Base-by-base conservation (phyloP, 2,797 vertebrate genomes). In the Mormyrus hasselquistii region DNA sequence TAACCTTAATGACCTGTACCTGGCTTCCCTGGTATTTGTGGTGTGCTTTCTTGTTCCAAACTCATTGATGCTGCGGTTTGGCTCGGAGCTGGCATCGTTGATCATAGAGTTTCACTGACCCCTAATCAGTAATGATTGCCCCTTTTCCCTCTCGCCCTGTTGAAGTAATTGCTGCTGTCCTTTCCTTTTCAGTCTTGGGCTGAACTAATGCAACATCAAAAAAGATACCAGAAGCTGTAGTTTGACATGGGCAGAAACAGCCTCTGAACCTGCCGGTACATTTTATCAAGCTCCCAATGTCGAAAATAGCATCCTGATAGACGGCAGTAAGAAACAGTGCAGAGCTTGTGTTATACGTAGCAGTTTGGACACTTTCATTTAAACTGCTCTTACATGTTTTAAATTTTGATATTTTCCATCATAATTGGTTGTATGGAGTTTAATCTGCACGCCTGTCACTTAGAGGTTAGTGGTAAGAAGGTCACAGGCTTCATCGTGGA, bases 91-190 rank as follows among this genome's bases (percentile, higher is more conserved):
- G 44, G 59, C 59, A 69, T 57, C 41, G 53, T 57, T 53, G 89
- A 87, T 87, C 89, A 55, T 88, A 84, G 79, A 69, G 1, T 57
- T 90, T n/a, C 50, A 85, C 85, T 89, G 86, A 88, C 87, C 41
- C 50, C 88, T 89, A 83, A 88, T 91, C 88, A 90, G 88, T 88
- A 90, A 83, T 90, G 84, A 92, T 89, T 65, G 73, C 82, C 90
- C 88, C 73, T 16, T 19, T 44, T 69, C 25, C 89, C 62, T 86
- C 7, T 86, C 22, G 76, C 29, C 85, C 79, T 25, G 8, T 84
- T 47, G 49, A 73, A 53, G n/a, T 55, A 86, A 87, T 90, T 91
- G 89, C 87, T 59, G 25, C 87, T 16, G 52, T 86, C 22, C 44
- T 84, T 84, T 29, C 49, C 14, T 49, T 85, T 85, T 34, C 29